A percentile compares a stretch with the other conserved stretches of the same genome.
Evolutionary conservation across 2,113 vertebrate genomes (phyloP).

Genomic region (Barnardius zonarius): DNA sequence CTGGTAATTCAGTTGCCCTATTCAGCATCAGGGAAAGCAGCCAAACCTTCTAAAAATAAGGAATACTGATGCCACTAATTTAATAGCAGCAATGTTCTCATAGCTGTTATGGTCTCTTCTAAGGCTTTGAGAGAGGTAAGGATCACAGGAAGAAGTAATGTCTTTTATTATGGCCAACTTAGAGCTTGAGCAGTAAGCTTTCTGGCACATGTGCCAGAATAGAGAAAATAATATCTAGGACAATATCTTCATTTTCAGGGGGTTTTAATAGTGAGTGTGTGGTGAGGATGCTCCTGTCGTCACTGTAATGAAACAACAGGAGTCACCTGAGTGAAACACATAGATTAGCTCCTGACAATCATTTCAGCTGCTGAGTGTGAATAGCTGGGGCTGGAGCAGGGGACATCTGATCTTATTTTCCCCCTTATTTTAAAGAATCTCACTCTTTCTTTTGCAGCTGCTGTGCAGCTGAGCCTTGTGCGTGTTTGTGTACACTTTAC

Average conservation of each 20-base stretch:
- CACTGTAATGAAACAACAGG: neutral
- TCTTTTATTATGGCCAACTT: neutral
- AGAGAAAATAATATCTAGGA: neutral
- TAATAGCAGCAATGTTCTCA: neutral
- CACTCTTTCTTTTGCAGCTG: neutral
- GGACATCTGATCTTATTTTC: neutral
- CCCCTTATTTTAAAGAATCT: neutral
- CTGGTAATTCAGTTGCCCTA: neutral
- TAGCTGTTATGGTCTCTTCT: neutral
- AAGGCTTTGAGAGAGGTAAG: neutral
- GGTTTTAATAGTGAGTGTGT: neutral
- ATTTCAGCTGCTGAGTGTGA: neutral
- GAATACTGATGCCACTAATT: neutral
- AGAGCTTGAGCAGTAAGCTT: neutral
- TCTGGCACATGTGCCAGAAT: neutral
- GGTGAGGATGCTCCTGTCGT: neutral
- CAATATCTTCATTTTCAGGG: neutral
- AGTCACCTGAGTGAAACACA: neutral
- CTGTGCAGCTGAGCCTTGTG: neutral
- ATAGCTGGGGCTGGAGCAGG: neutral
- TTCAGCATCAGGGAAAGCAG: neutral
- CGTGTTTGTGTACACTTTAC: neutral
- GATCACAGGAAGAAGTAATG: neutral
- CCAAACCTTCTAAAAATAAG: neutral
- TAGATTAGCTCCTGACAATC: neutral